These are phyloP conservation scores for Fulica atra DNA, from an alignment of 2,113 vertebrate genomes.

Conservation along the genomic window DNA sequence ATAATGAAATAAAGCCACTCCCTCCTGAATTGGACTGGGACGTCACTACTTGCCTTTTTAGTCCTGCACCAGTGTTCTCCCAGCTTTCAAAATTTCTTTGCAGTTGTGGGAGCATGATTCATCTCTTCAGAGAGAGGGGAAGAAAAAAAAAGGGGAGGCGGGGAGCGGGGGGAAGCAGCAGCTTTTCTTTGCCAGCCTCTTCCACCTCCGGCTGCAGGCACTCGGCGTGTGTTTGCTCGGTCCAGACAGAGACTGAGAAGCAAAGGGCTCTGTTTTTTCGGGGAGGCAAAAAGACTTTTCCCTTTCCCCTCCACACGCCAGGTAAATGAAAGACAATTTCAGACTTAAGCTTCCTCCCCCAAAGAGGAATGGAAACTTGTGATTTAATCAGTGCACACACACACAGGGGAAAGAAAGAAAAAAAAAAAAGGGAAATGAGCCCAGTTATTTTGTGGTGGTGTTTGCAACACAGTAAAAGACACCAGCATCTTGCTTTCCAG, in stretches of 20 bases:
- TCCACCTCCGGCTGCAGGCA: conserved; percentile 25
- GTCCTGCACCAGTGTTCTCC: conserved; percentile 49
- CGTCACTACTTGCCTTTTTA: conserved; percentile 74
- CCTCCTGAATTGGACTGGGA: conserved; percentile 50
- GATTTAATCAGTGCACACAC: conserved; percentile 1
- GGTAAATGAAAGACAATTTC: conserved; percentile 12
- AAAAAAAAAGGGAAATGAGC: neutral
- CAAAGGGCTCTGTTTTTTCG: neutral
- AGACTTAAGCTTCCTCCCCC: neutral
- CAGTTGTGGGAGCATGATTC: conserved; percentile 76
- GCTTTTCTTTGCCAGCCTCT: conserved; percentile 4
- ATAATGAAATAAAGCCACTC: conserved; percentile 63
- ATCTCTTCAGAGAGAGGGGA: conserved; percentile 37
- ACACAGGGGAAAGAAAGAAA: no score
- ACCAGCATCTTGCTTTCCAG: neutral
- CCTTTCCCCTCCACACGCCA: neutral
- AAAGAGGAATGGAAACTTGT: conserved; percentile 36
- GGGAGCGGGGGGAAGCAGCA: neutral
- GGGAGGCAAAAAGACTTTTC: neutral
- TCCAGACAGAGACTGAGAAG: neutral
- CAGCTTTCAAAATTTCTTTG: conserved; percentile 70
- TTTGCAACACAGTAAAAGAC: neutral
- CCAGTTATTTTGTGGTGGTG: neutral
- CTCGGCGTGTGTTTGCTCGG: neutral
- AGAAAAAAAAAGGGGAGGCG: neutral